Conservation (phyloP, 2,797 vertebrate genomes). For the Oreonectes daqikongensis region DNA sequence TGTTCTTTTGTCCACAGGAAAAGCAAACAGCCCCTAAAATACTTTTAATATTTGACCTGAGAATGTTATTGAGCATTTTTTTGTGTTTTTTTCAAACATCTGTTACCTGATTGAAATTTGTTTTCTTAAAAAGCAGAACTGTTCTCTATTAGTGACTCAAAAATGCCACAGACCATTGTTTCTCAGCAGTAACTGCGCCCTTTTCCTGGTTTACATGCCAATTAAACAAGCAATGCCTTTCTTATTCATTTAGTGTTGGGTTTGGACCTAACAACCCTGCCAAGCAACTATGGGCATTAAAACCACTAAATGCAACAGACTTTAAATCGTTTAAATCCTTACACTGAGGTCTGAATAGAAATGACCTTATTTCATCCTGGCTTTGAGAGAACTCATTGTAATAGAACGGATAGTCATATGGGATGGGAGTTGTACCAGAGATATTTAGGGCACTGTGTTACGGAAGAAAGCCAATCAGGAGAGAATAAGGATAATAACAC, state of each 20-base stretch:
- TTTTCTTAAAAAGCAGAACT: conserved; percentile 33
- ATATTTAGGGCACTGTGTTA: conserved; percentile 8
- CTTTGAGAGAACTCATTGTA: neutral
- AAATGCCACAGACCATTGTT: conserved; percentile 64
- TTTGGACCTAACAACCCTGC: conserved; percentile 25
- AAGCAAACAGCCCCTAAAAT: neutral
- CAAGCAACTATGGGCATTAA: conserved; percentile 33
- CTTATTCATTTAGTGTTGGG: conserved; percentile 34
- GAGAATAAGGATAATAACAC: neutral
- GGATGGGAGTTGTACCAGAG: neutral
- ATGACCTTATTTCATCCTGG: conserved; percentile 18
- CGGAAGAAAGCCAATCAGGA: too few relatives aligned
- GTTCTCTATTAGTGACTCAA: conserved; percentile 48
- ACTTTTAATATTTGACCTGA: neutral
- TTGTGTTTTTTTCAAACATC: conserved; percentile 31
- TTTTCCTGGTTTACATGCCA: conserved; percentile 65
- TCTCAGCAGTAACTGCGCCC: conserved; percentile 54
- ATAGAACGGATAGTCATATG: conserved; percentile 3
- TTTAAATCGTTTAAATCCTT: conserved; percentile 23
- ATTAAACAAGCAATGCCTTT: conserved; percentile 44
- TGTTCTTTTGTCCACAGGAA: neutral
- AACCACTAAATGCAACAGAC: conserved; percentile 16
- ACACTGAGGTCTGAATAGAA: conserved; percentile 16
- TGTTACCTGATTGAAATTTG: conserved; percentile 5
- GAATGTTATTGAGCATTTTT: neutral